phyloP scores from a whole-genome alignment of 2,888 invertebrate genomes.

The Strigamia maritima region DNA sequence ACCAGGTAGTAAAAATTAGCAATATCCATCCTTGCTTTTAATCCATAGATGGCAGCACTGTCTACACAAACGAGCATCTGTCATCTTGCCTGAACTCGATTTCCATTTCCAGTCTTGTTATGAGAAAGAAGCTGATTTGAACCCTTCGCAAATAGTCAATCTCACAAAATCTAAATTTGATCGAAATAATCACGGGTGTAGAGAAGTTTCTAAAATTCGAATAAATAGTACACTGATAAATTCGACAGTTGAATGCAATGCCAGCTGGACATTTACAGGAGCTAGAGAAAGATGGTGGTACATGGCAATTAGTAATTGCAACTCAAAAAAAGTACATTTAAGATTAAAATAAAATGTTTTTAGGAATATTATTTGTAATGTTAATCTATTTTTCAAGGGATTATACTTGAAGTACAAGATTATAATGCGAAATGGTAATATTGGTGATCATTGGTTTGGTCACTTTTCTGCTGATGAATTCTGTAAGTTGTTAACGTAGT shows the following conservation, averaged over 20 bases:
- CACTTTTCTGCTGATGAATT: constrained; percentile 35
- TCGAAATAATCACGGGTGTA: too few species aligned
- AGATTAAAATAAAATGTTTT: not conserved
- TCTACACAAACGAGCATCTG: too few species aligned
- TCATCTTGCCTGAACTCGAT: not conserved
- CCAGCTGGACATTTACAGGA: constrained; percentile 65
- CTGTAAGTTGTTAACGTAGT: constrained; percentile 21
- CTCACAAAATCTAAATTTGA: not conserved
- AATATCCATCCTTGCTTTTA: too few species aligned
- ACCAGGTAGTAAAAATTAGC: too few species aligned
- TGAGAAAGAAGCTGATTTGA: not conserved
- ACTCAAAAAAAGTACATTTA: constrained; percentile 59
- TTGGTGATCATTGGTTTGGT: constrained; percentile 6
- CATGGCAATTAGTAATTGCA: constrained; percentile 77
- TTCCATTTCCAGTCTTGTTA: not conserved
- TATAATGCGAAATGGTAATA: not conserved
- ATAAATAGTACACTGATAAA: not conserved
- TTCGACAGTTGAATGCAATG: constrained; percentile 58
- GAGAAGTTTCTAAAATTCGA: too few species aligned
- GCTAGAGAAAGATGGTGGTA: constrained; percentile 92
- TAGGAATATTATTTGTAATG: not conserved
- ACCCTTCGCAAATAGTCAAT: not conserved
- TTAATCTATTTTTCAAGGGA: not conserved
- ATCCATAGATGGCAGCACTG: too few species aligned
- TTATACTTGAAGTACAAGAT: constrained; percentile 7